Base-by-base conservation (phyloP, 2,888 invertebrate genomes). In the Gastracanthus pulcherrimus region DNA sequence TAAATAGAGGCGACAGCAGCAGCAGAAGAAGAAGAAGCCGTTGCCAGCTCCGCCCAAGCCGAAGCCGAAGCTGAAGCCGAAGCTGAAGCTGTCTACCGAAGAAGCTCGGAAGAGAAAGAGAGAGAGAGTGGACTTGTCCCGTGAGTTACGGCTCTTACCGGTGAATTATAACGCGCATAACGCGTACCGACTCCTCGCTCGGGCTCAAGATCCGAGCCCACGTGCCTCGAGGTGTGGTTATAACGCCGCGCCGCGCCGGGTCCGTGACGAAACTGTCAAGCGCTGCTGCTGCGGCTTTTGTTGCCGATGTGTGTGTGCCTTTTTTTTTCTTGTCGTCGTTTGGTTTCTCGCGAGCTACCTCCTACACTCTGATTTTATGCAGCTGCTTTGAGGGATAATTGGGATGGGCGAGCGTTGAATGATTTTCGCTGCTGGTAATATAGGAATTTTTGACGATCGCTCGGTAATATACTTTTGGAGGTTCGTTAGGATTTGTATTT, bases 151-250 rank as follows among this genome's bases (percentile, higher is more conserved):
- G 87, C 87, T 86, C 84, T 87, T 85, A 84, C 86, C 84, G 86
- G 87, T 90, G 89, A 90, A 89, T 89, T 89, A 89, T 89, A 89
- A 89, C 88, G 87, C 86, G 88, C 87, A 88, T 87, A 89, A 89
- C 87, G 87, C 89, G 88, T 88, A 89, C 88, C 88, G 87, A 85
- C 83, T 58, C 60, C 23, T 70, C 82, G 69, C 64, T 51, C 81
- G 29, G 70, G 82, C 62, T 77, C 74, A 11, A 2, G 5, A 7
- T 16, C 23, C 26, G 58, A 16, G 4, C n/a, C 3, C n/a, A 74
- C 69, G 67, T 58, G 82, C 82, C 80, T 86, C 84, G 84, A 84
- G 84, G 84, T 78, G 85, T 85, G 84, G 83, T 78, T 79, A 69
- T 45, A 75, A 80, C 76, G n/a, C n/a, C 80, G n/a, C n/a, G n/a